phyloP scores from a whole-genome alignment of 2,113 vertebrate genomes.

The Muscicapa adusta region DNA sequence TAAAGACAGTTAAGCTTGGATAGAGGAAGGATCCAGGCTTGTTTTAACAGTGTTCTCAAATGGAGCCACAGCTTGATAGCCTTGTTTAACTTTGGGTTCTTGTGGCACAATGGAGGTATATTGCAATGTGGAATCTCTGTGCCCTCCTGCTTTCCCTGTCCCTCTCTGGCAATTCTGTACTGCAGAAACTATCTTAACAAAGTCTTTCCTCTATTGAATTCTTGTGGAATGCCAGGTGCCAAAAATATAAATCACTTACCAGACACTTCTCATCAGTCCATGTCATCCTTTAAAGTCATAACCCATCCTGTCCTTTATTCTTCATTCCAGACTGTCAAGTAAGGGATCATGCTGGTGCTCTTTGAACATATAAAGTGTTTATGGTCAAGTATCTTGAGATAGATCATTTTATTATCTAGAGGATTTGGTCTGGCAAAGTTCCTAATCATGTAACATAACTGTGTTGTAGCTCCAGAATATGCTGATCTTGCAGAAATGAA shows the following conservation, averaged over 20 bases:
- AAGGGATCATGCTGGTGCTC: neutral
- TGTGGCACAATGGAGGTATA: neutral
- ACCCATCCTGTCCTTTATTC: neutral
- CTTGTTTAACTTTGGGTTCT: neutral
- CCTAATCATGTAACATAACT: neutral
- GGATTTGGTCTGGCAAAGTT: slow-evolving; percentile 22
- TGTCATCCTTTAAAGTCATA: neutral
- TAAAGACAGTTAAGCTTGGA: neutral
- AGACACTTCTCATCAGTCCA: neutral
- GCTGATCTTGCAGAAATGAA: slow-evolving; percentile 3
- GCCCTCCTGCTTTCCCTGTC: neutral
- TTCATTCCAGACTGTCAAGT: neutral
- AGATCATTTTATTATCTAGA: neutral
- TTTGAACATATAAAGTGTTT: slow-evolving; percentile 46
- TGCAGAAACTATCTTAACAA: neutral
- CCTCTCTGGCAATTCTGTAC: neutral
- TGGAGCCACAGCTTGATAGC: neutral
- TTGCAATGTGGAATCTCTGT: neutral
- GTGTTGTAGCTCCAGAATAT: neutral
- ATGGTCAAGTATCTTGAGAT: slow-evolving; percentile 19
- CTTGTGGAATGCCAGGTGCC: neutral
- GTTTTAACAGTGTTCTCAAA: neutral
- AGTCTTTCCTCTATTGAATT: neutral
- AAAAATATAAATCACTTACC: neutral
- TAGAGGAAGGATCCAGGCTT: neutral